These are phyloP conservation scores for Lepidurus packardi DNA, from an alignment of 1,140 invertebrate species.

Conservation along the genomic window DNA sequence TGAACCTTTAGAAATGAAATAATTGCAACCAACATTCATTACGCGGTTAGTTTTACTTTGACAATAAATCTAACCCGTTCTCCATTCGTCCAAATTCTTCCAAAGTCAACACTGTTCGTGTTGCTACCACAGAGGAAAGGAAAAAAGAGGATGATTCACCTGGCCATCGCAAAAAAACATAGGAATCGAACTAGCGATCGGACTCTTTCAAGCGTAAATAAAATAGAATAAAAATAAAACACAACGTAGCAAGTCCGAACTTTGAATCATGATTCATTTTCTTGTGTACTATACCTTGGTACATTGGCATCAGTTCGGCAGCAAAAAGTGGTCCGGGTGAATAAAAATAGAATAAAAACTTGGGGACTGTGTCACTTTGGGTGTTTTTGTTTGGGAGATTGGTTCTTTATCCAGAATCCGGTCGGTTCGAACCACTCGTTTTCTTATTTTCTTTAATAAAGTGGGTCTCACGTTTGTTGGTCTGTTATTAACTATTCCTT, in stretches of 20 bases:
- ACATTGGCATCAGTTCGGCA: neutral
- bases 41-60: too few relatives aligned
- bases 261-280: neutral
- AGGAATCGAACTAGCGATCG: too few relatives aligned
- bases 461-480: neutral
- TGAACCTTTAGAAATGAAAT: neutral
- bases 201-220: neutral
- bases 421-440: neutral
- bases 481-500: neutral
- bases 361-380: neutral
- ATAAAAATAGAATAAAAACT: neutral
- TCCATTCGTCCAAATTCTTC: too few relatives aligned
- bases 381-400: neutral
- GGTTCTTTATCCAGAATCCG: neutral
- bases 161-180: too few relatives aligned
- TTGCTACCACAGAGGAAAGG: too few relatives aligned
- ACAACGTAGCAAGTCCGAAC: neutral
- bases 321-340: neutral
- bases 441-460: neutral
- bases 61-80: too few relatives aligned
- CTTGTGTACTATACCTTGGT: neutral
- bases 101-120: too few relatives aligned
- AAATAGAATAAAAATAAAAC: neutral
- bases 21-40: neutral
- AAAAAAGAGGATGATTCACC: too few relatives aligned